Evolutionary conservation across 2,888 invertebrate species (phyloP), one percentile per base, ranked within the genome.

Genomic region (Thalpophila matura): DNA sequence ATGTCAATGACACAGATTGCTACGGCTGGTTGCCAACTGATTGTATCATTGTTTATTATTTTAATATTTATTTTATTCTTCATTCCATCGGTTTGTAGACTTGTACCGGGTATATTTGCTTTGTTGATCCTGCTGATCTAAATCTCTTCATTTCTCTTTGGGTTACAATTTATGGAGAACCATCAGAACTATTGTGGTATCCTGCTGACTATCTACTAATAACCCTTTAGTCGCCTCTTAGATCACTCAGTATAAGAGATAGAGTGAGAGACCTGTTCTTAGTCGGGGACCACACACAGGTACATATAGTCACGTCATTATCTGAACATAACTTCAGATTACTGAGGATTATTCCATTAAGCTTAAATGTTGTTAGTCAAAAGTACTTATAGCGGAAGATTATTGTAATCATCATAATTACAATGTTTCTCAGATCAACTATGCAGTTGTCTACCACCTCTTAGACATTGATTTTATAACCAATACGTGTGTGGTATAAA

Each of bases 401-500:
- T 33, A 42, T 40, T 51, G 18, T 40, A 31, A 42, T 35, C 33
- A 50, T 46, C 27, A 40, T 1, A 35, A 51, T 51, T 37, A 26
- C 16, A 40, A 31, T 35, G 35, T 16, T 35, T 29, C 35, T 43
- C 16, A 47, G 4, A 49, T 35, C 31, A 68, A 40, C 29, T 18
- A 31, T 26, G 27, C 3, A 40, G 18, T 20, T 9, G n/a, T 16
- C 33, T 62, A 10, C 12, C 4, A 14, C 40, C 53, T 14, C 20
- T 10, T 6, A 37, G 20, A 29, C 40, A 55, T 49, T 55, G 35
- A 47, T 51, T 70, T 45, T 53, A 65, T 4, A 43, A 71, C 42
- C 22, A 33, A 47, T 53, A 69, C 70, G 61, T 43, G 55, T 45
- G 33, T 31, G 26, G 42, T 38, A 53, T 75, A 43, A 47, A 65